These are phyloP conservation scores for Coccyzus lansbergi DNA, from an alignment of 2,797 vertebrate species.

Conservation along the genomic window DNA sequence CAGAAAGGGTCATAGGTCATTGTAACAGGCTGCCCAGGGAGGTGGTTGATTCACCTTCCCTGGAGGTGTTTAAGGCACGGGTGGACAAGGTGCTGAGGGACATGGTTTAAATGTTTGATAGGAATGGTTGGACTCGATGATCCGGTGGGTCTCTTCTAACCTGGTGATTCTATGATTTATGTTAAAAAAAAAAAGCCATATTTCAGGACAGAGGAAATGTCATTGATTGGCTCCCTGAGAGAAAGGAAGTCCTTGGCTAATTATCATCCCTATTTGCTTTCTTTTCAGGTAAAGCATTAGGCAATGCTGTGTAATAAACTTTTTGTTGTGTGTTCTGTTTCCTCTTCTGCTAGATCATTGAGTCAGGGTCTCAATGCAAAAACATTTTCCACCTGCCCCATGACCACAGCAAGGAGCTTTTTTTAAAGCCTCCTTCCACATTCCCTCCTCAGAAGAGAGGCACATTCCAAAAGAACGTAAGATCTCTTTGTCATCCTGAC, in stretches of 20 bases:
- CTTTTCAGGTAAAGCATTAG: background rate
- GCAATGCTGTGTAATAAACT: background rate
- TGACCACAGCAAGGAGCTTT: background rate
- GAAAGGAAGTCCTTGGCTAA: conserved; percentile 23
- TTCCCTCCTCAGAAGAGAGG: background rate
- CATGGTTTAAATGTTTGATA: no score
- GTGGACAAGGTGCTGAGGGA: no score
- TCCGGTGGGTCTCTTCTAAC: no score
- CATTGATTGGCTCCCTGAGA: background rate
- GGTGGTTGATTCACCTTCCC: no score
- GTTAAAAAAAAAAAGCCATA: background rate
- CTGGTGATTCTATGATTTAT: no score
- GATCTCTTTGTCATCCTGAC: conserved; percentile 20
- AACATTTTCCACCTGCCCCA: background rate
- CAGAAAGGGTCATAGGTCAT: no score
- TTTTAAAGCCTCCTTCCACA: conserved; percentile 11
- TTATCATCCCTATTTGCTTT: conserved; percentile 19
- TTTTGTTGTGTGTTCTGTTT: background rate
- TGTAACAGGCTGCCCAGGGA: no score
- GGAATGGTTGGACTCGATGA: no score
- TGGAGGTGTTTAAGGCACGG: no score
- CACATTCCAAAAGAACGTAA: background rate
- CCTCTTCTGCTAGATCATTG: background rate
- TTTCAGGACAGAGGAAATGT: background rate
- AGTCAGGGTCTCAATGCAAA: background rate